These are phyloP conservation scores for Cryptus viduatorius DNA, from an alignment of 2,888 invertebrate species.

Conservation along the genomic window DNA sequence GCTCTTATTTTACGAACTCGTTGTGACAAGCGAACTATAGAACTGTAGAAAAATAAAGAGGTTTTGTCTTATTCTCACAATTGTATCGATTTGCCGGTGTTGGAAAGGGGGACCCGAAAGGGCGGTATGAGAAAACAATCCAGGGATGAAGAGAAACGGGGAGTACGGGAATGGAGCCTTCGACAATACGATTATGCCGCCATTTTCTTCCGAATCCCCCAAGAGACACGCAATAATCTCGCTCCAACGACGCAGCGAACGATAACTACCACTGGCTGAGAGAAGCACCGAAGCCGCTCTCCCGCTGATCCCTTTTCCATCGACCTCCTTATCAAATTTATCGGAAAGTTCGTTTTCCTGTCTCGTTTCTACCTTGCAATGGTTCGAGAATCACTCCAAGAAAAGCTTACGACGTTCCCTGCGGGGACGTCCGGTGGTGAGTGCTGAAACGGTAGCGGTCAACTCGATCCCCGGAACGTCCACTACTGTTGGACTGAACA, in stretches of 20 bases:
- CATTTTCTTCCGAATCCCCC: slow-evolving; percentile 61
- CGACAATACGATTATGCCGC: slow-evolving; percentile 67
- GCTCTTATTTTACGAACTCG: background rate
- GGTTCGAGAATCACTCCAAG: slow-evolving; percentile 32
- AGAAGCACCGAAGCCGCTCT: background rate
- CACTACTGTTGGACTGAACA: slow-evolving; percentile 2
- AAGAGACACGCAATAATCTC: slow-evolving; percentile 63
- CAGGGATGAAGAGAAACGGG: slow-evolving; percentile 27
- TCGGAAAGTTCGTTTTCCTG: slow-evolving; percentile 32
- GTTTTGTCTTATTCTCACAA: slow-evolving; percentile 26
- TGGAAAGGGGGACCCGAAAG: background rate
- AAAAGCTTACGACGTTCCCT: slow-evolving; percentile 51
- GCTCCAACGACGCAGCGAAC: slow-evolving; percentile 56
- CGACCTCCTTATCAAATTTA: slow-evolving; percentile 63
- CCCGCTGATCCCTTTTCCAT: slow-evolving; percentile 48
- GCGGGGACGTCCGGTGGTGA: slow-evolving; percentile 2
- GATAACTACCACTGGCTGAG: slow-evolving; percentile 55
- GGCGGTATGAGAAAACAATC: slow-evolving; percentile 34
- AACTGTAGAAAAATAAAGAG: slow-evolving; percentile 26
- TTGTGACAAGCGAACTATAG: slow-evolving; percentile 7
- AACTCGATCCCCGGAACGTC: slow-evolving; percentile 22
- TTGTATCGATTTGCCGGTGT: slow-evolving; percentile 51
- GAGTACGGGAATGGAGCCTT: slow-evolving; percentile 54
- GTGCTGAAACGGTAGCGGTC: slow-evolving; percentile 15
- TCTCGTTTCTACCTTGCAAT: slow-evolving; percentile 31